phyloP scores from a whole-genome alignment of 2,888 invertebrate genomes.

The Horisme vitalbata region DNA sequence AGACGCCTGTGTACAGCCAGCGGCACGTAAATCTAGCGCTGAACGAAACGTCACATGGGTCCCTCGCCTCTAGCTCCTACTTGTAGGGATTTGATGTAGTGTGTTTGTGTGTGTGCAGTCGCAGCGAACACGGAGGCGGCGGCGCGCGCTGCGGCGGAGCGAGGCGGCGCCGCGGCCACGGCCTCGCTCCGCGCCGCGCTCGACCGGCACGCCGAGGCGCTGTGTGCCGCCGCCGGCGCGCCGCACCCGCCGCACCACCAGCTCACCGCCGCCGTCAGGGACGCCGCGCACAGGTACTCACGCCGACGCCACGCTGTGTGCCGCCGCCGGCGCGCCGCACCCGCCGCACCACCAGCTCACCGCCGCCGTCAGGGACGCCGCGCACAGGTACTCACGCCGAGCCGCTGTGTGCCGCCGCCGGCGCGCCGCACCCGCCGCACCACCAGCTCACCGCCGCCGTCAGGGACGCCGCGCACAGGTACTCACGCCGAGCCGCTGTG shows the following conservation, averaged over 20 bases:
- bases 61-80: too few relatives aligned
- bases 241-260: conserved; percentile 39
- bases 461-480: too few relatives aligned
- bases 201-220: conserved; percentile 56
- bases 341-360: not conserved
- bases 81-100: not conserved
- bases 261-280: conserved; percentile 48
- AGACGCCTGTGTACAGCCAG: too few relatives aligned
- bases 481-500: conserved; percentile 54
- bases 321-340: not conserved
- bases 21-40: too few relatives aligned
- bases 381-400: too few relatives aligned
- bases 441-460: not conserved
- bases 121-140: conserved; percentile 64
- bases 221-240: conserved; percentile 40
- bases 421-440: not conserved
- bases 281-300: conserved; percentile 54
- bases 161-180: conserved; percentile 55
- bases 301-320: not conserved
- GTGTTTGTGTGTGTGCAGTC: conserved; percentile 44
- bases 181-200: conserved; percentile 57
- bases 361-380: not conserved
- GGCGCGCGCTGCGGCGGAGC: conserved; percentile 67
- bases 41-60: too few relatives aligned
- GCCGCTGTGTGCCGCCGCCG: not conserved